phyloP scores from a whole-genome alignment of 2,113 vertebrate species.

The Syngnathus floridae region DNA sequence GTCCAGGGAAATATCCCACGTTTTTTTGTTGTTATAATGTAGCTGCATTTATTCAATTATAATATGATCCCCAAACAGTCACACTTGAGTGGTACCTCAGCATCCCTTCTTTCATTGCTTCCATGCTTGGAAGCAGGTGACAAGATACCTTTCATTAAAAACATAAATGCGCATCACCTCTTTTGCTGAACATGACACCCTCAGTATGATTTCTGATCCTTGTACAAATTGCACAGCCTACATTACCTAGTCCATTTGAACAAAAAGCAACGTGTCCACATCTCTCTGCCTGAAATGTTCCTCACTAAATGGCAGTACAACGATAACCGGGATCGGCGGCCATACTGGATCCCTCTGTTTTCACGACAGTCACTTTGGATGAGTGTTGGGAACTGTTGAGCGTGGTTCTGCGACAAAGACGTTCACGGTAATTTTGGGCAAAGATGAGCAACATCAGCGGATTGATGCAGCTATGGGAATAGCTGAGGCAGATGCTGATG shows the following conservation, averaged over 20 bases:
- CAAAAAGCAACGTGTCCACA: not conserved
- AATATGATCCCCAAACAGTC: not conserved
- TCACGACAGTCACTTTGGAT: slow-evolving; percentile 66
- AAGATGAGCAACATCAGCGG: slow-evolving; percentile 76
- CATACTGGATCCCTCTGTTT: slow-evolving; percentile 57
- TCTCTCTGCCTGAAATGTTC: not conserved
- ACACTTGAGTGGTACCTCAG: slow-evolving; percentile 1
- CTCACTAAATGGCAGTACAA: slow-evolving; percentile 52
- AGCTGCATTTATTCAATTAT: not conserved
- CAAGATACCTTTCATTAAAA: slow-evolving; percentile 3
- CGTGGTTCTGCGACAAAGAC: slow-evolving; percentile 55
- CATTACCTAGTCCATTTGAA: not conserved
- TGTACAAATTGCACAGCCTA: not conserved
- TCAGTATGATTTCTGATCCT: not conserved
- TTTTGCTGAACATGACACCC: not conserved
- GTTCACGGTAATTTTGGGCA: slow-evolving; percentile 75
- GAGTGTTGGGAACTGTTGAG: slow-evolving; percentile 53
- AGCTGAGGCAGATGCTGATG: slow-evolving; percentile 77
- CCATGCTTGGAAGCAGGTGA: slow-evolving; percentile 2
- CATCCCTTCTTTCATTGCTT: slow-evolving; percentile 1
- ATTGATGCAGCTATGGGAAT: slow-evolving; percentile 80
- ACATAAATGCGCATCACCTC: not conserved
- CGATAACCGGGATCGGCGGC: slow-evolving; percentile 50
- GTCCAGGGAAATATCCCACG: no score
- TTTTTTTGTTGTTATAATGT: no score